These are phyloP conservation scores for Tretioscincus oriximinensis DNA, from an alignment of 2,113 vertebrate genomes.

Conservation along the genomic window DNA sequence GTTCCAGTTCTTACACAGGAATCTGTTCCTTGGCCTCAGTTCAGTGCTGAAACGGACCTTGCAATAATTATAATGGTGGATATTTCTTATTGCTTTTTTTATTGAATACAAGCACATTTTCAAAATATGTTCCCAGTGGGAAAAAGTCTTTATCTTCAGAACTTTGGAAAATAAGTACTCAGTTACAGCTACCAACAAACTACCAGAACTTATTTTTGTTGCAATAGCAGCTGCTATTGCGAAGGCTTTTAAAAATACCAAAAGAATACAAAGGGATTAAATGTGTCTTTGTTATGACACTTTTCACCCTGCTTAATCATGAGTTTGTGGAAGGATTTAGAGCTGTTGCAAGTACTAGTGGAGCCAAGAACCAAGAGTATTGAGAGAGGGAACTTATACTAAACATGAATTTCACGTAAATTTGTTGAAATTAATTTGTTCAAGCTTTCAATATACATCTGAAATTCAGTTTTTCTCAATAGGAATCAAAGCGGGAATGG, in stretches of 20 bases:
- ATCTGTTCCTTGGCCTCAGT: conserved; percentile 55
- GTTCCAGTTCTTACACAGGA: conserved; percentile 40
- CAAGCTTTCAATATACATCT: neutral
- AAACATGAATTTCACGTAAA: neutral
- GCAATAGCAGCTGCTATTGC: neutral
- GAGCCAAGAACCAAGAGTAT: neutral
- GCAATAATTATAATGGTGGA: conserved; percentile 22
- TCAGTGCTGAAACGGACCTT: conserved; percentile 36
- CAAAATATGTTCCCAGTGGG: neutral
- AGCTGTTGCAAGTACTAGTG: neutral
- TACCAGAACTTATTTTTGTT: neutral
- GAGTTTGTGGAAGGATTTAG: conserved; percentile 1
- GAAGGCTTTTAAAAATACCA: neutral
- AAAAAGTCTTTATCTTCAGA: conserved; percentile 1
- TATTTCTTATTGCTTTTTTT: conserved; percentile 33
- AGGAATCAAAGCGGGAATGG: no score
- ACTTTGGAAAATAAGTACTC: fast-evolving
- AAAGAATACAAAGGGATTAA: conserved; percentile 5
- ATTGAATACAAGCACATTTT: conserved; percentile 21
- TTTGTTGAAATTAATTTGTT: neutral
- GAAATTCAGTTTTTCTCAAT: neutral
- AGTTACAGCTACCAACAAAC: neutral
- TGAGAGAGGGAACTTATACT: neutral
- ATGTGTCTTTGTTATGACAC: conserved; percentile 10
- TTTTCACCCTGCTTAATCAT: neutral